Evolutionary conservation across 2,113 vertebrate species (phyloP).

Genomic region (Albula goreensis): DNA sequence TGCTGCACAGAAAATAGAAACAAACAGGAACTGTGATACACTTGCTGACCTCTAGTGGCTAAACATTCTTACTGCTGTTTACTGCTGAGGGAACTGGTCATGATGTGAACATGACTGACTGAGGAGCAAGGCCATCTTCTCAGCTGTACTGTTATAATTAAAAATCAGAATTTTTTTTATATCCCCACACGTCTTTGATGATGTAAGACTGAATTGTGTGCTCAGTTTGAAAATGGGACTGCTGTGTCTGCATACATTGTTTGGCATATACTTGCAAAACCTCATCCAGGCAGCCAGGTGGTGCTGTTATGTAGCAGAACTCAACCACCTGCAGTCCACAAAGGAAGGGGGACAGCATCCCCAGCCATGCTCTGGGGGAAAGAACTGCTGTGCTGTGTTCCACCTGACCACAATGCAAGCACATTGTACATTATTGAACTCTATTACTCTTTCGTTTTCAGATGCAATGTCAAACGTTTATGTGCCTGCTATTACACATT

Average conservation of each 20-base stretch:
- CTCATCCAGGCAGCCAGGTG: slow-evolving; percentile 12
- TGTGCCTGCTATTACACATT: neutral
- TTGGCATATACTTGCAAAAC: slow-evolving; percentile 26
- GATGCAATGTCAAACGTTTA: neutral
- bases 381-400: neutral
- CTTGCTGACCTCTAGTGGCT: neutral
- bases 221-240: neutral
- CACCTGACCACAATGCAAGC: neutral
- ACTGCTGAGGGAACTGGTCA: neutral
- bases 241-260: slow-evolving; percentile 1
- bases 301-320: slow-evolving; percentile 32
- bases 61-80: neutral
- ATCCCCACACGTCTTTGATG: neutral
- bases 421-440: neutral
- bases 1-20: neutral
- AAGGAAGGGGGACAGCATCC: slow-evolving; percentile 25
- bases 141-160: neutral
- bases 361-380: slow-evolving; percentile 15
- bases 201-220: neutral
- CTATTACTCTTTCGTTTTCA: neutral
- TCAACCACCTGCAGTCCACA: slow-evolving; percentile 19
- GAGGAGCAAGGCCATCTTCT: neutral
- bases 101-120: neutral
- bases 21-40: neutral
- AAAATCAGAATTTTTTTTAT: neutral